Conservation (phyloP, 2,113 vertebrate species). For the Nibea albiflora region DNA sequence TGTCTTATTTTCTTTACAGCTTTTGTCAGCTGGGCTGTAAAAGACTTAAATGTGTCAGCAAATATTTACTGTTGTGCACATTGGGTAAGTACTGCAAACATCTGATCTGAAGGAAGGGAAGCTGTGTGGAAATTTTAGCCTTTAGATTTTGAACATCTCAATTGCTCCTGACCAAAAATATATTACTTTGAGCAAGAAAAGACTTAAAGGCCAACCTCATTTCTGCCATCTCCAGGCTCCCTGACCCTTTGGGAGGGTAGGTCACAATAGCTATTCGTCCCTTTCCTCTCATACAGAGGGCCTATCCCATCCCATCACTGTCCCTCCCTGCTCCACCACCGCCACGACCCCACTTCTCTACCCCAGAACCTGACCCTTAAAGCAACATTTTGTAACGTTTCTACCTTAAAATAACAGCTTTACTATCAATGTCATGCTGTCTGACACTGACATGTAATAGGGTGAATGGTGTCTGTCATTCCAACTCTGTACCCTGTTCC, state of each 20-base stretch:
- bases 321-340: not conserved
- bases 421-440: no score
- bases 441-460: no score
- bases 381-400: no score
- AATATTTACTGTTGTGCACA: no score
- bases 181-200: constrained; percentile 26
- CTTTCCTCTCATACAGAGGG: constrained; percentile 25
- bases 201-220: constrained; percentile 42
- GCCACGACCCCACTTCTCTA: not conserved
- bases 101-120: not conserved
- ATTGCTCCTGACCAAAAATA: not conserved
- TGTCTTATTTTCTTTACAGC: not conserved
- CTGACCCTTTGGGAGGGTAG: constrained; percentile 36
- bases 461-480: not conserved
- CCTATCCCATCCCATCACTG: constrained; percentile 7
- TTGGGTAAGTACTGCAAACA: not conserved
- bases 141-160: constrained; percentile 27
- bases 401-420: no score
- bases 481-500: not conserved
- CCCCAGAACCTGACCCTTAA: not conserved
- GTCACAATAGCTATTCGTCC: constrained; percentile 36
- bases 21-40: not conserved
- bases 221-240: constrained; percentile 43
- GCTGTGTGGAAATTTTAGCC: not conserved
- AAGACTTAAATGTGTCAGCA: not conserved